Conservation (phyloP, 1,140 invertebrate species). For the Drosophila punjabiensis region DNA sequence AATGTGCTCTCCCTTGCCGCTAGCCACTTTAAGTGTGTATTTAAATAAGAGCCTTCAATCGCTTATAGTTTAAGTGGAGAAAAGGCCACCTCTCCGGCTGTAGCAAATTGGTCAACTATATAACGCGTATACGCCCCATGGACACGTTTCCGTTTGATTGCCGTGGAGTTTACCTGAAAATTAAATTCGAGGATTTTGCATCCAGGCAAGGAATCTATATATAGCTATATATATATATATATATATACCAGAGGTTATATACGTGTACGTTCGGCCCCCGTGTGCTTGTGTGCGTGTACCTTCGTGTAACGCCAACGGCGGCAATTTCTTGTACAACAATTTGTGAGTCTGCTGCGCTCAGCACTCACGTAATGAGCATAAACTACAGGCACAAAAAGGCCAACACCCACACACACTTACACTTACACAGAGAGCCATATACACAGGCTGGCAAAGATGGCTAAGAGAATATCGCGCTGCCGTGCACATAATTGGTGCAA, state of each 20-base stretch:
- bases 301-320: constrained; percentile 62
- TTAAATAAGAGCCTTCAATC: constrained; percentile 35
- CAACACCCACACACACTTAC: constrained; percentile 26
- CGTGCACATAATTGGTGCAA: constrained; percentile 83
- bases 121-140: constrained; percentile 43
- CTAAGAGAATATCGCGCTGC: constrained; percentile 68
- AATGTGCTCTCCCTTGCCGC: background rate
- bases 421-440: constrained; percentile 5
- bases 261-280: background rate
- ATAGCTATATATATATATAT: constrained; percentile 26
- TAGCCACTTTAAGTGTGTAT: constrained; percentile 26
- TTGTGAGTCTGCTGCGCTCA: constrained; percentile 76
- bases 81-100: constrained; percentile 1
- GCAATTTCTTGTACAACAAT: constrained; percentile 80
- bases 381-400: constrained; percentile 75
- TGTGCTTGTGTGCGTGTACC: constrained; percentile 22
- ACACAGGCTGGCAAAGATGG: constrained; percentile 21
- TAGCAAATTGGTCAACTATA: constrained; percentile 47
- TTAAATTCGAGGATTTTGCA: constrained; percentile 74
- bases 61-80: constrained; percentile 25
- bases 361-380: constrained; percentile 83
- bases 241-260: constrained; percentile 17
- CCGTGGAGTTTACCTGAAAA: constrained; percentile 69
- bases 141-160: constrained; percentile 33
- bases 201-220: constrained; percentile 52